Conservation (phyloP, 30 jellyfish, hydroid and myxozoan species). For the Hydractinia symbiolongicarpus region DNA sequence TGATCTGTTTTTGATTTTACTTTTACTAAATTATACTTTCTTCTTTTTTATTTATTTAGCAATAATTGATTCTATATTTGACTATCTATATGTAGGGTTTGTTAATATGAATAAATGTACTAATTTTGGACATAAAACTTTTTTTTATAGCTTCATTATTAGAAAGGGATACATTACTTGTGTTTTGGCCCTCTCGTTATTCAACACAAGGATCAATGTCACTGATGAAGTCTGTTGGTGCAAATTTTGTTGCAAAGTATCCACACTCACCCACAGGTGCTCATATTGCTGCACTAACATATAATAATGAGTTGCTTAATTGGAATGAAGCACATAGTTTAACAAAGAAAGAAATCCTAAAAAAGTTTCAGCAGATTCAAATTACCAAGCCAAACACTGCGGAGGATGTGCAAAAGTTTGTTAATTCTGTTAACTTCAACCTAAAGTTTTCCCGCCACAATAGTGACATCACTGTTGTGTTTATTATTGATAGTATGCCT, state of each 20-base stretch:
- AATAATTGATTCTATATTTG: too few relatives aligned
- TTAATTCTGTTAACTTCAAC: neutral
- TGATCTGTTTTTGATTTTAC: too few relatives aligned
- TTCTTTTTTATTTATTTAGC: too few relatives aligned
- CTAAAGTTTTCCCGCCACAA: constrained; percentile 16
- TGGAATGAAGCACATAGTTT: constrained; percentile 32
- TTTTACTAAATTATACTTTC: too few relatives aligned
- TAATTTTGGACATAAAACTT: neutral
- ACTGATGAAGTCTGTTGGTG: constrained; percentile 12
- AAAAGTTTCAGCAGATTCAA: neutral
- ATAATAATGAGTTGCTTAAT: constrained; percentile 19
- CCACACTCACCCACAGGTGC: constrained; percentile 22
- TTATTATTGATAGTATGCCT: constrained; percentile 24
- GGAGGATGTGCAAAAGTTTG: neutral
- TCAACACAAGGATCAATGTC: neutral
- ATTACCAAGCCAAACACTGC: constrained; percentile 8
- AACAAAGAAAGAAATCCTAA: neutral
- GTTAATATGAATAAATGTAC: too few relatives aligned
- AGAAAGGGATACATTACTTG: constrained; percentile 28
- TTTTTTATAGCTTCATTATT: constrained; percentile 8
- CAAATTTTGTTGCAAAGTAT: constrained; percentile 13
- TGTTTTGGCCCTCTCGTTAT: constrained; percentile 11
- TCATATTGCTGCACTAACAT: constrained; percentile 23
- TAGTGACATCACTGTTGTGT: constrained; percentile 26
- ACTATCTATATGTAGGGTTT: too few relatives aligned